Percentiles rank a stretch among this genome's conserved stretches.
phyloP scores from a whole-genome alignment of 2,888 invertebrate genomes.

The Odontothrips loti region DNA sequence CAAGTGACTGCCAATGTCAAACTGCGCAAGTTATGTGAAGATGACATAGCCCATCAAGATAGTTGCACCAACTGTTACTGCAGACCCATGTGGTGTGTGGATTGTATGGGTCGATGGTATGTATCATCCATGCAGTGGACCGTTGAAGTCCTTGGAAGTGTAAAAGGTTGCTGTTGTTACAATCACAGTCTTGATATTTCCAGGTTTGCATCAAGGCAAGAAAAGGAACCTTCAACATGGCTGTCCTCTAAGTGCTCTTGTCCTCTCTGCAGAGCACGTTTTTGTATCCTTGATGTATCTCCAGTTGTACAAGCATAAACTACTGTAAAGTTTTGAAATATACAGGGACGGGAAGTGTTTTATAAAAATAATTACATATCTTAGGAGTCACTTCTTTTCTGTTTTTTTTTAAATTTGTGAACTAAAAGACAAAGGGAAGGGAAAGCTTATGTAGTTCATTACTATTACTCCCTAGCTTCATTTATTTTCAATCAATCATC shows the following conservation, averaged over 20 bases:
- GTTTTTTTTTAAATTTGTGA: neutral
- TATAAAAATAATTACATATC: neutral
- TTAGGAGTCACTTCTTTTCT: neutral
- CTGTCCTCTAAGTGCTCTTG: constrained; percentile 77
- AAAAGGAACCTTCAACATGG: constrained; percentile 69
- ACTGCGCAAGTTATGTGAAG: constrained; percentile 63
- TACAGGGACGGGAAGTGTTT: too few species aligned
- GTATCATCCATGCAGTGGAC: constrained; percentile 34
- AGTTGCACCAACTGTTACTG: constrained; percentile 58
- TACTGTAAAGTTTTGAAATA: neutral
- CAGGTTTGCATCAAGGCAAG: constrained; percentile 77
- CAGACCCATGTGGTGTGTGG: constrained; percentile 84
- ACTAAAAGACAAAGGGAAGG: too few species aligned
- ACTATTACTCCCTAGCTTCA: too few species aligned
- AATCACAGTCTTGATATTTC: constrained; percentile 36
- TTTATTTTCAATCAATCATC: too few species aligned
- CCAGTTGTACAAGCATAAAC: neutral
- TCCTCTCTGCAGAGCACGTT: constrained; percentile 78
- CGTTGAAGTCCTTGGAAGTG: constrained; percentile 27
- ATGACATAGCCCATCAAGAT: constrained; percentile 45
- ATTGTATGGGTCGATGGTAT: constrained; percentile 77
- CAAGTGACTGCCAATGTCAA: constrained; percentile 72
- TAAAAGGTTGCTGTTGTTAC: constrained; percentile 30
- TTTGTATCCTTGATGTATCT: constrained; percentile 77
- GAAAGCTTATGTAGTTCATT: too few species aligned